Evolutionary conservation across 2,888 invertebrate species (phyloP).

Genomic region (Brachyptera putata): DNA sequence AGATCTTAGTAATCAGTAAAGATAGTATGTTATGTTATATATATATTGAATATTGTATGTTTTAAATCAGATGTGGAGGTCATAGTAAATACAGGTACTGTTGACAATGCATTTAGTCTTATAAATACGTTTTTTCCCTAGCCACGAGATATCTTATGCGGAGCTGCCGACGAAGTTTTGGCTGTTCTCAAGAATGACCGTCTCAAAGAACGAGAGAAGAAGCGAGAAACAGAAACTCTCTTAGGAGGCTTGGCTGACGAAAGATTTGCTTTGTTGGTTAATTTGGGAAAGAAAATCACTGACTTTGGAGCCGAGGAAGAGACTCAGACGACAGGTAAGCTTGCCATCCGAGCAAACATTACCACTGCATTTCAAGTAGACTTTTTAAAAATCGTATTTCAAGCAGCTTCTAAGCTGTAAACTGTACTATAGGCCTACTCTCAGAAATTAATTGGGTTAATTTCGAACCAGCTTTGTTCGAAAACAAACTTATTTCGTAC

Average conservation of each 20-base stretch:
- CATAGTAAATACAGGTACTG: too few relatives aligned
- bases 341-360: neutral
- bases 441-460: too few relatives aligned
- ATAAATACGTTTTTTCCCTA: conserved; percentile 54
- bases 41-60: too few relatives aligned
- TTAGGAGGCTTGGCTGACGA: conserved; percentile 82
- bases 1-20: too few relatives aligned
- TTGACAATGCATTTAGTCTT: too few relatives aligned
- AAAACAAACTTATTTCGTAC: too few relatives aligned
- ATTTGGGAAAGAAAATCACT: conserved; percentile 96
- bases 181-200: conserved; percentile 92
- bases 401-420: too few relatives aligned
- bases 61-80: too few relatives aligned
- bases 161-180: conserved; percentile 98
- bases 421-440: too few relatives aligned
- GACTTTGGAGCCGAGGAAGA: conserved; percentile 81
- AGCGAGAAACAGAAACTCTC: conserved; percentile 84
- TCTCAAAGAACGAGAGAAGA: conserved; percentile 88
- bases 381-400: neutral
- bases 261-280: conserved; percentile 89
- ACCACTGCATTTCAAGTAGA: neutral
- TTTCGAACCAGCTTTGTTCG: too few relatives aligned
- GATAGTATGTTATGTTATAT: too few relatives aligned
- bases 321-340: conserved; percentile 41
- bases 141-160: conserved; percentile 93